These are phyloP conservation scores for Cyanoramphus novaezelandiae DNA, from an alignment of 2,113 vertebrate genomes.

Conservation along the genomic window DNA sequence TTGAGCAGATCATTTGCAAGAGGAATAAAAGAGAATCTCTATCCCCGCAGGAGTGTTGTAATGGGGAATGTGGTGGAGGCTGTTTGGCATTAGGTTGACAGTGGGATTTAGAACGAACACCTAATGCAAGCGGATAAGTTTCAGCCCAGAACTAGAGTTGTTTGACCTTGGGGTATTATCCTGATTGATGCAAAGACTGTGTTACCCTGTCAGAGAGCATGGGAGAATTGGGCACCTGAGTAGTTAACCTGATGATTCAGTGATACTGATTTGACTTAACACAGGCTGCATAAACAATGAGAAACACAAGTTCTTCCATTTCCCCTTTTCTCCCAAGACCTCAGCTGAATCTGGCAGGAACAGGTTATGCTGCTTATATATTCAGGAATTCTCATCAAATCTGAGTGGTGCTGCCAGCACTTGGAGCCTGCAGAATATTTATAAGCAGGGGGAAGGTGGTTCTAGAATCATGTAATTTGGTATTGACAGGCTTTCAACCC, in stretches of 20 bases:
- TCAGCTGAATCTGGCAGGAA: background rate
- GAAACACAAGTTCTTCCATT: background rate
- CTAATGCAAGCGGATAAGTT: background rate
- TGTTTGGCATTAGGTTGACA: background rate
- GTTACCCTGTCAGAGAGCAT: background rate
- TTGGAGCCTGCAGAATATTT: background rate
- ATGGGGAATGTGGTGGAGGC: background rate
- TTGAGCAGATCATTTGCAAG: background rate
- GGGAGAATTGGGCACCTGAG: background rate
- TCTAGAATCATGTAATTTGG: background rate
- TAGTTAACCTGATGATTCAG: background rate
- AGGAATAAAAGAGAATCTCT: background rate
- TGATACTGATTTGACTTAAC: background rate
- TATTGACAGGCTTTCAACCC: background rate
- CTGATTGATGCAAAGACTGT: background rate
- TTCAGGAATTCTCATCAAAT: slow-evolving; percentile 4
- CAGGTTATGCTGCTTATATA: background rate
- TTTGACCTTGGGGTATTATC: background rate
- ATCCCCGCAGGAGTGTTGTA: background rate
- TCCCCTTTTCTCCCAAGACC: background rate
- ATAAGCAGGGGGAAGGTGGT: background rate
- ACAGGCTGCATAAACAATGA: background rate
- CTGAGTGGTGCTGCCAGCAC: background rate
- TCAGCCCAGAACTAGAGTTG: background rate
- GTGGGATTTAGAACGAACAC: background rate